phyloP scores from a whole-genome alignment of 2,797 vertebrate genomes.

The Danio kyathit region DNA sequence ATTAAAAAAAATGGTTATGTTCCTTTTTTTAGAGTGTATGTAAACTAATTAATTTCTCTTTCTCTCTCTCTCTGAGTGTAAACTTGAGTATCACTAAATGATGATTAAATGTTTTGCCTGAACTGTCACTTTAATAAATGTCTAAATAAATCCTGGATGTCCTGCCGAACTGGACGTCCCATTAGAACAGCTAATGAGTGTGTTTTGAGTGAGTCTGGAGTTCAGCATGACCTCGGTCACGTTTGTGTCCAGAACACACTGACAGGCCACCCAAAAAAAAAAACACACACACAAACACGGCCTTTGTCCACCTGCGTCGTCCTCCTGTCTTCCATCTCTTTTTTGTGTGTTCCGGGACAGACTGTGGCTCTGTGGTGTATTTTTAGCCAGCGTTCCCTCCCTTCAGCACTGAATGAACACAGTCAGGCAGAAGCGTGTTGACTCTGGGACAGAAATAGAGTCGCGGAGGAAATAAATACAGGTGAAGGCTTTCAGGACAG shows the following conservation, averaged over 20 bases:
- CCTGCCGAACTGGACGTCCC: no score
- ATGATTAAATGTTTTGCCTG: no score
- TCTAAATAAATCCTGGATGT: no score
- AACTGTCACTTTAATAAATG: no score
- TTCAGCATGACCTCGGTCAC: background rate
- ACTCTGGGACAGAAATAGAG: constrained; percentile 61
- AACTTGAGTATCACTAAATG: no score
- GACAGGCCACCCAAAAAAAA: background rate
- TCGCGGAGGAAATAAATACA: constrained; percentile 70
- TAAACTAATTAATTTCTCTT: no score
- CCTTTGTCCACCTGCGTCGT: background rate
- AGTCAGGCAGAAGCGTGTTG: constrained; percentile 53
- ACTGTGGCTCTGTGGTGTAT: constrained; percentile 9
- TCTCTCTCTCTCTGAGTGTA: no score
- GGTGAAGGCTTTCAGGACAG: constrained; percentile 67
- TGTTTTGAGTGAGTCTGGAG: no score
- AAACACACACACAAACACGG: background rate
- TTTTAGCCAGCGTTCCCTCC: constrained; percentile 38
- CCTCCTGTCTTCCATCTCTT: background rate
- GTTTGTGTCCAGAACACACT: background rate
- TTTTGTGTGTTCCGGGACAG: background rate
- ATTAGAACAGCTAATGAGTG: no score
- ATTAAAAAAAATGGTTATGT: no score
- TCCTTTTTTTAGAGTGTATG: no score
- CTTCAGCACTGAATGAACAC: constrained; percentile 45